These are phyloP conservation scores for Polypterus bichir DNA, from an alignment of 2,113 vertebrate species.

Conservation along the genomic window DNA sequence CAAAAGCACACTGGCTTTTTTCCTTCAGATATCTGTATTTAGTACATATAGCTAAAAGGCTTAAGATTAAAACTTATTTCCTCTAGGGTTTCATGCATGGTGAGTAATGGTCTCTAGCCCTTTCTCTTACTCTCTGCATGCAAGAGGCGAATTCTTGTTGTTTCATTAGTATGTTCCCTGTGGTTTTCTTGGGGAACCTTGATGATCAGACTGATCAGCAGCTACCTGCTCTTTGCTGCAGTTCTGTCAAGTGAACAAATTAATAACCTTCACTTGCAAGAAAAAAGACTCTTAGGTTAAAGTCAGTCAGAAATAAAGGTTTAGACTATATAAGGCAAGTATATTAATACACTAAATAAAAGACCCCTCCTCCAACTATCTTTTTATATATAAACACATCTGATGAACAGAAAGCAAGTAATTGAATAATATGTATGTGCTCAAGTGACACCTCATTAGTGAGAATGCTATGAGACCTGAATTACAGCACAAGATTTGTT, in stretches of 20 bases:
- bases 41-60: background rate
- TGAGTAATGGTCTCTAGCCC: constrained; percentile 5
- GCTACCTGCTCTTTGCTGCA: background rate
- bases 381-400: too few relatives aligned
- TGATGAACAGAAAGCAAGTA: too few relatives aligned
- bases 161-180: constrained; percentile 5
- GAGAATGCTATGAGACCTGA: too few relatives aligned
- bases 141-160: background rate
- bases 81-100: background rate
- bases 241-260: background rate
- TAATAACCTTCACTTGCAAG: constrained; percentile 1
- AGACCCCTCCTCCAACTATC: too few relatives aligned
- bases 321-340: background rate
- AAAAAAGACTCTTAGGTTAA: background rate
- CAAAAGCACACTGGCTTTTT: too few relatives aligned
- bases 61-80: background rate
- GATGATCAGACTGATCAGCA: constrained; percentile 2
- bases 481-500: too few relatives aligned
- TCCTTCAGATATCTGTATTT: too few relatives aligned
- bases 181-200: background rate
- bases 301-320: background rate
- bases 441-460: too few relatives aligned
- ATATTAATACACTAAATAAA: background rate
- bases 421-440: too few relatives aligned
- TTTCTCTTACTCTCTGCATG: background rate